Evolutionary conservation across 1,140 invertebrate genomes (phyloP), one percentile per base, ranked within the genome.

Genomic region (Antheraea mylitta): DNA sequence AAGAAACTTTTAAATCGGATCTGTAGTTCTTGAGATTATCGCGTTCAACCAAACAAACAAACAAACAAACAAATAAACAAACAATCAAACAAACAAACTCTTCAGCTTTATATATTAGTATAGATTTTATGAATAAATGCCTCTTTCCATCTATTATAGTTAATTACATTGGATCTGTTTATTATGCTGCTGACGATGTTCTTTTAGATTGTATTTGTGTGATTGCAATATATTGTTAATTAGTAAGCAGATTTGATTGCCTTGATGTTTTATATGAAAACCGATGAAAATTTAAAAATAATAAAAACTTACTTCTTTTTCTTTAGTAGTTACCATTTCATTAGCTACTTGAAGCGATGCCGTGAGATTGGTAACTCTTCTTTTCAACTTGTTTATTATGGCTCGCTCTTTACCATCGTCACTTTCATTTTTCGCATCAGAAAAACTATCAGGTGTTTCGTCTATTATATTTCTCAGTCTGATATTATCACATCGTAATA

Each of bases 221-320:
- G 22, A 42, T 42, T 42, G 38, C 7, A 42, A 7, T 11, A 42
- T 42, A 8, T 9, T 7, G 38, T 42, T 3, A 42, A 30, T 30
- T 30, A 30, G 22, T 7, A 11, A 42, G 38, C 38, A 42, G 8
- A 8, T 42, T 42, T 42, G 19, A 10, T 63, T n/a, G 0, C 7
- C 3, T 37, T 38, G 22, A 64, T 37, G 9, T 64, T 4, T 18
- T 64, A 13, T n/a, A 18, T 7, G 30, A 37, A 42, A 64, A 64
- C 16, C 11, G 18, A 45, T 0, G 19, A 66, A 6, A n/a, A n/a
- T 64, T 37, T 48, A 62, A 18, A 58, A 22, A 71, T 62, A 58
- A 70, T 64, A 64, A 64, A n/a, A 36, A 71, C 38, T 73, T 79
- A 91, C 89, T 80, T 93, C 87, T 75, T 85, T 81, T 83, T 93